Conservation (phyloP, 2,113 vertebrate species). For the Dicerorhinus sumatrensis region DNA sequence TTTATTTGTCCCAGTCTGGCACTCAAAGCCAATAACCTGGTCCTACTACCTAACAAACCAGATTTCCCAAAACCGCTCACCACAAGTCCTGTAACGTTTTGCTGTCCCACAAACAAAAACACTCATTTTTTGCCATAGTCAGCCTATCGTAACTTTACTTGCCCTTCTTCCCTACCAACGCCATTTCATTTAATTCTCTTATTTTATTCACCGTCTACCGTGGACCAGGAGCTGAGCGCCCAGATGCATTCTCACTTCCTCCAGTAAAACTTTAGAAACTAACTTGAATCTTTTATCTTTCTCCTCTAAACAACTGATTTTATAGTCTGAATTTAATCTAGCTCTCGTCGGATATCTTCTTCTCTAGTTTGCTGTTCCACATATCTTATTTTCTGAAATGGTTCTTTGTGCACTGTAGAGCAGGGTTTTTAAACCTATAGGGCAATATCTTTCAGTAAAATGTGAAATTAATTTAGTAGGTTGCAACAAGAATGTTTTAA, state of each 20-base stretch:
- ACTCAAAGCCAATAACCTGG: background rate
- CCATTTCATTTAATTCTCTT: background rate
- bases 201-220: background rate
- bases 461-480: background rate
- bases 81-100: background rate
- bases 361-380: background rate
- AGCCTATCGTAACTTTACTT: background rate
- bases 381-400: background rate
- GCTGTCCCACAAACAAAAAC: background rate
- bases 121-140: background rate
- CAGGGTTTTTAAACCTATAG: background rate
- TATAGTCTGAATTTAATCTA: background rate
- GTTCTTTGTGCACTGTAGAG: background rate
- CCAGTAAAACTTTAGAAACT: background rate
- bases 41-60: background rate
- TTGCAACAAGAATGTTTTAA: conserved; percentile 1
- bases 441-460: background rate
- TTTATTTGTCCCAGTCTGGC: background rate
- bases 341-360: background rate
- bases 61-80: background rate
- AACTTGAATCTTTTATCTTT: background rate
- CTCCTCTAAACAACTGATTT: background rate
- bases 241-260: background rate
- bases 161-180: background rate
- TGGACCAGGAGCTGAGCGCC: background rate